phyloP scores from a whole-genome alignment of 64 coral and sea anemone species.

The Montipora efflorescens region DNA sequence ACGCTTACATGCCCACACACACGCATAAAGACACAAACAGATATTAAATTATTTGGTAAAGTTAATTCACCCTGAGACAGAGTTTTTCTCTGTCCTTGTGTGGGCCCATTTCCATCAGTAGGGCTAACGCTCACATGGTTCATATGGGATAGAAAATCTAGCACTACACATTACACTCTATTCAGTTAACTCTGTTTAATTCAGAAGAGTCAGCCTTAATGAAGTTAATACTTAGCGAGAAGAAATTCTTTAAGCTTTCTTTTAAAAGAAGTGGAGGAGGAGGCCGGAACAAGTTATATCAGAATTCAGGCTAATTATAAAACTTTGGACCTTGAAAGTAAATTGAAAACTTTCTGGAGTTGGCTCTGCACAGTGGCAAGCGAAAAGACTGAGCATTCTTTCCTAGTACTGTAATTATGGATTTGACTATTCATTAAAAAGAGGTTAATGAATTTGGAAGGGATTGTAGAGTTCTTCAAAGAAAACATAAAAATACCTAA shows the following conservation, averaged over 20 bases:
- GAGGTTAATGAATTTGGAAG: neutral
- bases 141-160: too few relatives aligned
- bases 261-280: neutral
- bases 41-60: too few relatives aligned
- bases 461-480: slow-evolving; percentile 10
- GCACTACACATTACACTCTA: too few relatives aligned
- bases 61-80: too few relatives aligned
- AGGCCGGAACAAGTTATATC: neutral
- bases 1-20: too few relatives aligned
- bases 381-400: neutral
- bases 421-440: neutral
- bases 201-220: neutral
- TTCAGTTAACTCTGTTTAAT: too few relatives aligned
- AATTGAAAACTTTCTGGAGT: slow-evolving; percentile 26
- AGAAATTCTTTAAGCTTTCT: slow-evolving; percentile 1
- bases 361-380: slow-evolving; percentile 37
- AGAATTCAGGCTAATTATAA: neutral
- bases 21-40: too few relatives aligned
- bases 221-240: neutral
- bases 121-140: too few relatives aligned
- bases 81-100: too few relatives aligned
- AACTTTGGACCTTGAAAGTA: slow-evolving; percentile 34
- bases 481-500: slow-evolving; percentile 39
- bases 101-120: too few relatives aligned
- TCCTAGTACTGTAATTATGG: slow-evolving; percentile 12